Evolutionary conservation across 2,888 invertebrate genomes (phyloP), one percentile per base, ranked within the genome.

Genomic region (Synanthedon myopaeformis): DNA sequence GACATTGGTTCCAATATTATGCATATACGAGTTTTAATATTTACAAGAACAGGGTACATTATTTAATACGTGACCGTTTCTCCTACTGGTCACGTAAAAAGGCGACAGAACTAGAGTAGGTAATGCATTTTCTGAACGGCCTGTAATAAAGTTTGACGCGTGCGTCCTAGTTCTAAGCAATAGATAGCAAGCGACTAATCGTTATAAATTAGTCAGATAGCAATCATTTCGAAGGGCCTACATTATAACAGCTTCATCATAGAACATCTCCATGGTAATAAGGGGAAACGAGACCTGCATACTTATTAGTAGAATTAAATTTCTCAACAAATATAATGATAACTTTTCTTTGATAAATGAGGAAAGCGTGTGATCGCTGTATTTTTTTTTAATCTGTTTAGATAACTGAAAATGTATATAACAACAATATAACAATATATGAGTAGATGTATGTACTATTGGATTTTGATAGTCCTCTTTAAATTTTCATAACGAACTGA

Each of bases 151-250:
- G 62, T 65, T 63, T 67, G 72, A 74, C 72, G 74, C 70, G 70
- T 70, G 70, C 71, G 70, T 62, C 62, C 70, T 62, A 69, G 66
- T 70, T 72, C 59, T 55, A 13, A n/a, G 61, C 54, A 60, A 62
- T 62, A 59, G 69, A 72, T 72, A 68, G 69, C 65, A 66, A 74
- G 74, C 72, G 61, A 57, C 66, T 70, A 70, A 74, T 73, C 70
- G 69, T 66, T 69, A 72, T 72, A 66, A 72, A 71, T 71, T 72
- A 70, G 69, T 64, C 58, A 48, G 60, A 62, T 49, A 49, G 17
- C 10, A 49, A 14, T 42, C 45, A 45, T 45, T 45, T 45, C 8
- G 45, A 13, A 45, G 45, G 45, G 45, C 8, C 45, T 45, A 45
- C 12, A 45, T 45, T 14, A n/a, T 11, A 45, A 45, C 45, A 14